A percentile compares a stretch with the other conserved stretches of the same genome.
Evolutionary conservation across 2,888 invertebrate genomes (phyloP).

Genomic region (Nemotelus nigrinus): DNA sequence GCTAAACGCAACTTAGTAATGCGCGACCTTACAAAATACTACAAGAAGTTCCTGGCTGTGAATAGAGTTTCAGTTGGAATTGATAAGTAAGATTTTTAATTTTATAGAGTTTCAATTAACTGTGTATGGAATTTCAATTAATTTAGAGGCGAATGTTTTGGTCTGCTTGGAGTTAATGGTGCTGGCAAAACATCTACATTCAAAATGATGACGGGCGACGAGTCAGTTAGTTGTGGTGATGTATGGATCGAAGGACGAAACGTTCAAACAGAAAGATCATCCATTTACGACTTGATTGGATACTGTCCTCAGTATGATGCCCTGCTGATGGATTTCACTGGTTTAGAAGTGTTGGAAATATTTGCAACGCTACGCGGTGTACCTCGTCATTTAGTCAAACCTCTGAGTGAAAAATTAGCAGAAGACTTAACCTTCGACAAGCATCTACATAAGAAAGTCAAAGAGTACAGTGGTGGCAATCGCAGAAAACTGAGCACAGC

Average conservation of each 20-base stretch:
- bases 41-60: slow-evolving; percentile 76
- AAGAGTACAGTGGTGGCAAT: slow-evolving; percentile 73
- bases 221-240: slow-evolving; percentile 73
- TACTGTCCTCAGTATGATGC: slow-evolving; percentile 76
- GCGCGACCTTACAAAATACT: slow-evolving; percentile 74
- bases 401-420: slow-evolving; percentile 65
- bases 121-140: background rate
- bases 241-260: slow-evolving; percentile 70
- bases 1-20: slow-evolving; percentile 63
- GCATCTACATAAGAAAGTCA: slow-evolving; percentile 70
- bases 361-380: slow-evolving; percentile 72
- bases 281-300: slow-evolving; percentile 68
- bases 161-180: slow-evolving; percentile 79
- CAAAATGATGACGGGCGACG: slow-evolving; percentile 84
- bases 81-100: slow-evolving; percentile 32
- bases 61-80: slow-evolving; percentile 71
- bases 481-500: slow-evolving; percentile 77
- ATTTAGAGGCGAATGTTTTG: slow-evolving; percentile 74
- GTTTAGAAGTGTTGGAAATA: slow-evolving; percentile 71
- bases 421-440: slow-evolving; percentile 68
- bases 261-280: slow-evolving; percentile 65
- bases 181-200: slow-evolving; percentile 86
- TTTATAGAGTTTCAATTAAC: background rate
- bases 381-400: slow-evolving; percentile 55
- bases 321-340: slow-evolving; percentile 72